Conservation (phyloP, 2,888 invertebrate genomes). For the Philhelius pedissequus region DNA sequence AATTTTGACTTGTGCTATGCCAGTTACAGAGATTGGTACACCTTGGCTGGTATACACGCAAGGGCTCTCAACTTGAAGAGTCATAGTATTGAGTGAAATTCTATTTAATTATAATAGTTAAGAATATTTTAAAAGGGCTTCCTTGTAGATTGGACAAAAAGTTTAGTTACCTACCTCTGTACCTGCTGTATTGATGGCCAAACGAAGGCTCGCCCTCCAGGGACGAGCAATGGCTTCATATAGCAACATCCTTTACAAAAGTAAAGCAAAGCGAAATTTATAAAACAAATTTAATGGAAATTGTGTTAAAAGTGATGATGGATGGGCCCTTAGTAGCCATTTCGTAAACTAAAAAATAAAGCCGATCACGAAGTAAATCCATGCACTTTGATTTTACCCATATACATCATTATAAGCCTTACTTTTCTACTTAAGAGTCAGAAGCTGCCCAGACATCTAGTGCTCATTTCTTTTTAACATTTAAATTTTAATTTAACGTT, state of each 20-base stretch:
- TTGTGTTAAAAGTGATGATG: not conserved
- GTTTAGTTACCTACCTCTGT: conserved; percentile 81
- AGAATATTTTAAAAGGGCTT: not conserved
- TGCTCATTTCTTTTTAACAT: no score
- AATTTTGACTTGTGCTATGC: conserved; percentile 96
- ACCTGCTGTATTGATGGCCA: conserved; percentile 95
- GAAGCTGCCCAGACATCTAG: no score
- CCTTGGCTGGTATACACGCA: conserved; percentile 98
- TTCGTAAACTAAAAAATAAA: no score
- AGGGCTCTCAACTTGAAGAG: conserved; percentile 95
- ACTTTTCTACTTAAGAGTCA: no score
- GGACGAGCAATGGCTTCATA: conserved; percentile 93
- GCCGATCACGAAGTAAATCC: no score
- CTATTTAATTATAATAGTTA: conserved; percentile 79
- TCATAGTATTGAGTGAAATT: conserved; percentile 98
- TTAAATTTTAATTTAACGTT: no score
- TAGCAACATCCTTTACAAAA: conserved; percentile 92
- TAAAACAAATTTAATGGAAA: not conserved
- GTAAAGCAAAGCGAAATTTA: not conserved
- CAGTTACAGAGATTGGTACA: conserved; percentile 97
- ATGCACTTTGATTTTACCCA: no score
- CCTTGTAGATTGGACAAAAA: not conserved
- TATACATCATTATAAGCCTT: no score
- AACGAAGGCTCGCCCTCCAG: conserved; percentile 97
- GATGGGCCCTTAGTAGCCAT: no score